Evolutionary conservation across 37 sponge, comb jelly and placozoan species (phyloP).

Genomic region (Geodia barretti): DNA sequence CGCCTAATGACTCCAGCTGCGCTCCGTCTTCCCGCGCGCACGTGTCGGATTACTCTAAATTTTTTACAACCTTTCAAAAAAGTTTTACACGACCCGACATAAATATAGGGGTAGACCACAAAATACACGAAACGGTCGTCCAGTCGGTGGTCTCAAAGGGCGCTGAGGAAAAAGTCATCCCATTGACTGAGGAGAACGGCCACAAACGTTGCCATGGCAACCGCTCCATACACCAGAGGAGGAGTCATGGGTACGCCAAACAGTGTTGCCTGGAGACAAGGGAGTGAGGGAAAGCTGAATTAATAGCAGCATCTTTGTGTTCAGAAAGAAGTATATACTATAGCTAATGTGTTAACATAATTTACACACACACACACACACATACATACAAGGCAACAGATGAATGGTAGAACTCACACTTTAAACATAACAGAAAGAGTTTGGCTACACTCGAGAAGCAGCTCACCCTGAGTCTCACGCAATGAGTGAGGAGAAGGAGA

Average conservation of each 20-base stretch:
- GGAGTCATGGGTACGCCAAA: conserved; percentile 63
- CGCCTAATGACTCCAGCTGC: too few species aligned
- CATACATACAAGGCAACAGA: neutral
- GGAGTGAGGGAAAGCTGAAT: conserved; percentile 4
- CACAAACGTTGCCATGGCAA: conserved; percentile 12
- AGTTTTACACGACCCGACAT: too few species aligned
- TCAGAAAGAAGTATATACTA: too few species aligned
- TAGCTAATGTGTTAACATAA: neutral
- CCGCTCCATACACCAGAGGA: conserved; percentile 29
- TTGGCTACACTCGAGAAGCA: neutral
- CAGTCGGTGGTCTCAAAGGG: too few species aligned
- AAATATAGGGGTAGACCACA: too few species aligned
- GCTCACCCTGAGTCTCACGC: conserved; percentile 8
- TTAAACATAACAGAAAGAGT: neutral
- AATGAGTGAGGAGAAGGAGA: conserved; percentile 12
- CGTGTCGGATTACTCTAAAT: too few species aligned
- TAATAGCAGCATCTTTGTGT: too few species aligned
- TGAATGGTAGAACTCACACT: neutral
- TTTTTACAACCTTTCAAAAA: too few species aligned
- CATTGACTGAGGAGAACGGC: conserved; percentile 20
- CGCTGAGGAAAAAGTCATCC: too few species aligned
- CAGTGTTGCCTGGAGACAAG: conserved; percentile 27
- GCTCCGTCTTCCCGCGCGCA: too few species aligned
- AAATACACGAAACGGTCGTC: too few species aligned
- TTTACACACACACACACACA: neutral